Percentiles rank a stretch among this genome's conserved stretches.
Conservation (phyloP, 1,140 invertebrate genomes). For the Gerris buenoi region DNA sequence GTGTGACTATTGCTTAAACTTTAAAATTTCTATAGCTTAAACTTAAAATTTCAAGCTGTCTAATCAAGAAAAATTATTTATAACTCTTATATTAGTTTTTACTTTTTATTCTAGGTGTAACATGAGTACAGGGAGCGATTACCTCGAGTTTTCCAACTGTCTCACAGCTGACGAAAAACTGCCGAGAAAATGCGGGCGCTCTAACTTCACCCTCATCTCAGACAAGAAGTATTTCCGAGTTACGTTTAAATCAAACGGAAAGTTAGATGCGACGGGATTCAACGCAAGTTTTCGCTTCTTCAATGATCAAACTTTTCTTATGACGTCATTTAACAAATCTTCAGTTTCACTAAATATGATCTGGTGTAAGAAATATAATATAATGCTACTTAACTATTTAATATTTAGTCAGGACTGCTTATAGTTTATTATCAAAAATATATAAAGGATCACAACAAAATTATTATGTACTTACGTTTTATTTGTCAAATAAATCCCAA, state of each 20-base stretch:
- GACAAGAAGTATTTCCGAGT: conserved; percentile 86
- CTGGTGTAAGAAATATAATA: background rate
- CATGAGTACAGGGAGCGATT: conserved; percentile 73
- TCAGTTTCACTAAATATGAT: background rate
- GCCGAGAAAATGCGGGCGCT: conserved; percentile 66
- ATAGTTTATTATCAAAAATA: too few relatives aligned
- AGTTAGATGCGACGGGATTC: conserved; percentile 84
- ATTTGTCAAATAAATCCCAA: too few relatives aligned
- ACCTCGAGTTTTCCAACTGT: conserved; percentile 90
- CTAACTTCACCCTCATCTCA: conserved; percentile 39
- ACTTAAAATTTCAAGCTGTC: too few relatives aligned
- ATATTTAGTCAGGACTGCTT: too few relatives aligned
- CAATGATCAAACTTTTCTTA: background rate
- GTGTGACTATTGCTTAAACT: too few relatives aligned
- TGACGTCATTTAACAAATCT: background rate
- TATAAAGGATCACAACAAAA: too few relatives aligned
- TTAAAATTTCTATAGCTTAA: too few relatives aligned
- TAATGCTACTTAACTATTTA: too few relatives aligned
- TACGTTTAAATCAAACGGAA: conserved; percentile 82
- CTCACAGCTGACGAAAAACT: conserved; percentile 73
- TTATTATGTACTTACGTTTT: too few relatives aligned
- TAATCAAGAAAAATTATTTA: too few relatives aligned
- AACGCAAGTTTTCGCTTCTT: conserved; percentile 41
- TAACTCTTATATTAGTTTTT: too few relatives aligned
- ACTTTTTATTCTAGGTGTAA: conserved; percentile 53